Percentiles rank a stretch among this genome's conserved stretches.
Evolutionary conservation across 2,113 vertebrate species (phyloP).

Genomic region (Engystomops pustulosus): DNA sequence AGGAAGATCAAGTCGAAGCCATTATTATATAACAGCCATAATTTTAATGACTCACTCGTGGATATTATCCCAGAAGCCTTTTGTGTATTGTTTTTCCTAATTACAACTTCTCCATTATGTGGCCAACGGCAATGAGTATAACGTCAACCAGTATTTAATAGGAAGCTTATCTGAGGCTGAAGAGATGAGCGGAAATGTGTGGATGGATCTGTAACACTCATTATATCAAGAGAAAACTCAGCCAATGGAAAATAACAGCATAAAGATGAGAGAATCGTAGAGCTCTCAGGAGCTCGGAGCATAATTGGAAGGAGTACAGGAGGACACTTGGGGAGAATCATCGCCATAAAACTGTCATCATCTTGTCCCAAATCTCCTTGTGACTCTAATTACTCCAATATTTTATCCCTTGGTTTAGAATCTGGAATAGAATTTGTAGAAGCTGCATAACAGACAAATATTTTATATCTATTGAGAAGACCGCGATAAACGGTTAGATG

Average conservation of each 20-base stretch:
- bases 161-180: not conserved
- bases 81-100: not conserved
- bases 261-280: not conserved
- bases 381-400: not conserved
- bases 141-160: not conserved
- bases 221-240: not conserved
- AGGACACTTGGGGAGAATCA: not conserved
- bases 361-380: not conserved
- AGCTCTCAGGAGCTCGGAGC: not conserved
- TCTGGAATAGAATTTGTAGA: not conserved
- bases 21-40: not conserved
- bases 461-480: too few relatives aligned
- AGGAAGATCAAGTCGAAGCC: not conserved
- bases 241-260: not conserved
- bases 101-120: not conserved
- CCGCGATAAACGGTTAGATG: too few relatives aligned
- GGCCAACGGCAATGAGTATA: not conserved
- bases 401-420: not conserved
- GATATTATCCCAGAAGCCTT: not conserved
- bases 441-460: too few relatives aligned
- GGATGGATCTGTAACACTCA: conserved; percentile 21
- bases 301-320: not conserved
- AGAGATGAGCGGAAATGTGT: not conserved
- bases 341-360: not conserved
- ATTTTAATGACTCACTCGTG: not conserved